These are phyloP conservation scores for Pogonognathellus flavescens DNA, from an alignment of 1,140 invertebrate species.

Conservation along the genomic window DNA sequence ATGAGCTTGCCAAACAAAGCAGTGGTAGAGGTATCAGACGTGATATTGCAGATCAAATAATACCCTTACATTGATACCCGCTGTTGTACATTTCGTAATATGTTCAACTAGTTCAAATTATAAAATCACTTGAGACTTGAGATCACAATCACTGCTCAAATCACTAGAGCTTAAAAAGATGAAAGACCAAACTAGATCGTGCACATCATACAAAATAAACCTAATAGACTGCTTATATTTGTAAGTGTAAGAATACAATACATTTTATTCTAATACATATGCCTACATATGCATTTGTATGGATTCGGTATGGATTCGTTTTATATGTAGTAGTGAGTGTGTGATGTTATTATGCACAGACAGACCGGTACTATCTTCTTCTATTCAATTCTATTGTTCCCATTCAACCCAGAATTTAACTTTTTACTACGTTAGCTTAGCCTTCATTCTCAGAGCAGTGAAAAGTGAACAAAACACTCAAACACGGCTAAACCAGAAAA, in stretches of 20 bases:
- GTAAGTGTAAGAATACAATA: background rate
- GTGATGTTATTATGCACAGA: too few species aligned
- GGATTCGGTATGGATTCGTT: too few species aligned
- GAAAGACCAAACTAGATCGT: conserved; percentile 30
- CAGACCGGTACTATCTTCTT: too few species aligned
- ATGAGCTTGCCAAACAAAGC: background rate
- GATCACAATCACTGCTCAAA: conserved; percentile 16
- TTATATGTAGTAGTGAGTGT: too few species aligned
- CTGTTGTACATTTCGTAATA: background rate
- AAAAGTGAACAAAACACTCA: too few species aligned
- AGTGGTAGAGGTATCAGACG: background rate
- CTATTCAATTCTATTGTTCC: too few species aligned
- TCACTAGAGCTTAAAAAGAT: conserved; percentile 15
- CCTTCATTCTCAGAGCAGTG: too few species aligned
- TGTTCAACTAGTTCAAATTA: background rate
- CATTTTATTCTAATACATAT: too few species aligned
- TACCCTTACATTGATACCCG: background rate
- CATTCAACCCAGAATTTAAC: too few species aligned
- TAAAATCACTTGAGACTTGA: conserved; percentile 5
- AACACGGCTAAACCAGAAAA: too few species aligned
- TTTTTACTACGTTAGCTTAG: too few species aligned
- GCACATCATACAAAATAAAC: conserved; percentile 37
- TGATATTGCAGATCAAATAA: background rate
- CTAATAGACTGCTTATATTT: background rate
- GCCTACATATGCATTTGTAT: too few species aligned